Evolutionary conservation across 2,113 vertebrate genomes (phyloP).

Genomic region (Pardalotus punctatus): DNA sequence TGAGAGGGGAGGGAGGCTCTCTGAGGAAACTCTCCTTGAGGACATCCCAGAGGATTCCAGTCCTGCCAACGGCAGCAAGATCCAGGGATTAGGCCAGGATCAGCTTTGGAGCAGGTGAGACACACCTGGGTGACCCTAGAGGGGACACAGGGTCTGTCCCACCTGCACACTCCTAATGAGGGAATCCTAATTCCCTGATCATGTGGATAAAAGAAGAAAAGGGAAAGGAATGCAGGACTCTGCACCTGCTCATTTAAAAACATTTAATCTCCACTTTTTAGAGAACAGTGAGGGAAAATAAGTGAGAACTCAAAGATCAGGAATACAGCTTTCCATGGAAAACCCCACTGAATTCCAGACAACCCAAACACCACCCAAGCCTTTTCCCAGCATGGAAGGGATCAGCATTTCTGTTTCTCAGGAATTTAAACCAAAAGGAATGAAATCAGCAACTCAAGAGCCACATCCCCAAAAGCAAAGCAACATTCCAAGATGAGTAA

Average conservation of each 20-base stretch:
- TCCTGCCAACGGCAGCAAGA: constrained; percentile 17
- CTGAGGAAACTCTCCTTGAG: neutral
- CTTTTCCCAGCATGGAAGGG: neutral
- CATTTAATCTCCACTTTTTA: neutral
- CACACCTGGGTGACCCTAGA: neutral
- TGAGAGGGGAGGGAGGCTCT: neutral
- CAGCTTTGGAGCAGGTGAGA: neutral
- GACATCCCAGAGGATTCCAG: constrained; percentile 13
- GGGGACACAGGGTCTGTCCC: neutral
- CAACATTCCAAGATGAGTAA: too few relatives aligned
- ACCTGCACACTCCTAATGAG: neutral
- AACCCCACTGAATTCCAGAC: neutral
- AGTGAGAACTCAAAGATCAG: neutral
- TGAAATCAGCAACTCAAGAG: neutral
- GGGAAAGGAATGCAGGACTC: neutral
- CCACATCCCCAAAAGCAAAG: neutral
- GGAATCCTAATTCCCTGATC: neutral
- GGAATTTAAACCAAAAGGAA: neutral
- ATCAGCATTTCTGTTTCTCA: neutral
- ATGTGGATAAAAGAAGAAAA: neutral
- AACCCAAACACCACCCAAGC: fast-evolving
- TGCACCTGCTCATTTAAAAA: neutral
- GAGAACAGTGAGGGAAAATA: neutral
- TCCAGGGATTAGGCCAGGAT: neutral
- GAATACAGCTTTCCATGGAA: neutral